A percentile compares a stretch with the other conserved stretches of the same genome.
Conservation (phyloP, 2,888 invertebrate species). For the Apamea crenata region DNA sequence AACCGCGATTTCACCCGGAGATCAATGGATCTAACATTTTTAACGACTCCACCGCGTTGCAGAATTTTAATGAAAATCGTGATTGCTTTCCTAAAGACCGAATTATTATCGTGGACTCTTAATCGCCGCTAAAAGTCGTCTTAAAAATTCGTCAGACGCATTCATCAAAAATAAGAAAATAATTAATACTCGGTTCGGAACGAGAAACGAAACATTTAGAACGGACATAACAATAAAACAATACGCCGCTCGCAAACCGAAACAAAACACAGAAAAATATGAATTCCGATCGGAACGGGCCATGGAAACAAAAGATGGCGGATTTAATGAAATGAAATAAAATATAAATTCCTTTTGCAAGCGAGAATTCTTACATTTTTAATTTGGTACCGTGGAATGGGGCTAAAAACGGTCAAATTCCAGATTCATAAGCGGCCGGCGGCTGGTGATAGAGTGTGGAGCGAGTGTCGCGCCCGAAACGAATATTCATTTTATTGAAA, state of each 20-base stretch:
- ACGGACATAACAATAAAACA: constrained; percentile 88
- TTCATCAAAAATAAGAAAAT: constrained; percentile 89
- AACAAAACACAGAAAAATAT: constrained; percentile 91
- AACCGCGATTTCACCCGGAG: constrained; percentile 76
- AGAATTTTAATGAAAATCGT: constrained; percentile 81
- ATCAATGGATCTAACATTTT: constrained; percentile 68
- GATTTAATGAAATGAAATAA: constrained; percentile 90
- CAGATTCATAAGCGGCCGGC: constrained; percentile 82
- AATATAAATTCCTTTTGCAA: constrained; percentile 89
- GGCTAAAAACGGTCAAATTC: constrained; percentile 87
- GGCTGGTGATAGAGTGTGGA: constrained; percentile 72
- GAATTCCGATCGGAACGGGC: constrained; percentile 89
- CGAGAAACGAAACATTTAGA: constrained; percentile 85
- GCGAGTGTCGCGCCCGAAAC: constrained; percentile 67
- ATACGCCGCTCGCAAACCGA: constrained; percentile 86
- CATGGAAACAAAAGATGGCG: constrained; percentile 90
- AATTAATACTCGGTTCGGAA: constrained; percentile 87
- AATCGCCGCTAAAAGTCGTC: constrained; percentile 75
- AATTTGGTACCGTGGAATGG: constrained; percentile 87
- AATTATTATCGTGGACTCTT: constrained; percentile 79
- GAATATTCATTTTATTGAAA: constrained; percentile 79
- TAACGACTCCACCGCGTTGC: constrained; percentile 61
- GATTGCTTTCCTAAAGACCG: constrained; percentile 80
- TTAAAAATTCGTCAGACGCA: constrained; percentile 83
- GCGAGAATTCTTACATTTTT: constrained; percentile 90